Base-by-base conservation (phyloP, 2,113 vertebrate genomes). In the Onychostruthus taczanowskii region DNA sequence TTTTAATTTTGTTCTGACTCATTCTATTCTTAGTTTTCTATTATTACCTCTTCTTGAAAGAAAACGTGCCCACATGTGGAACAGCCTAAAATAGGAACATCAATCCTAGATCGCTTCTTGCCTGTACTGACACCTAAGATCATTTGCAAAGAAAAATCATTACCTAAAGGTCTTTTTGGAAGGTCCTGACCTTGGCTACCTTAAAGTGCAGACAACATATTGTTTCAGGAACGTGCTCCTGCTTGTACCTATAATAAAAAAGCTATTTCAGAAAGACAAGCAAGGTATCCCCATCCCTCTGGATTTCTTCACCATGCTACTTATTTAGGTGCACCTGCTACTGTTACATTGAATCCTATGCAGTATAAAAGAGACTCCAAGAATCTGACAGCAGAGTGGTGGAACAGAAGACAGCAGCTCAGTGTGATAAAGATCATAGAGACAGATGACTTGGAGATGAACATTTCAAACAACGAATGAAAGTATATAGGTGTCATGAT, bases 21-120 rank as follows among this genome's bases (percentile, higher is more conserved):
- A 69, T 86, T 90, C 92, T 95, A 87, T 90, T 93, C 76, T 89
- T 92, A 90, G 83, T 81, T 84, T 95, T 75, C 80, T 81, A 89
- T 84, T 87, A 87, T 89, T 93, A 63, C 12, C 8, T 81, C 50
- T 61, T 90, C 46, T 84, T 77, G 83, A 94, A 94, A 86, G 47
- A 92, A 69, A 80, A 81, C 3, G 7, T 41, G 31, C 22, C 75
- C 58, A 66, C 28, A 9, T 13, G 27, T 22, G 14, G 22, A 94
- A 64, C 41, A 73, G 37, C 58, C 63, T 91, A 58, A 96, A 95
- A 88, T 46, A 58, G 12, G 28, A 95, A 62, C 31, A 46, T 43
- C 56, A 85, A 7, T 44, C 39, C 35, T 61, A 67, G 21, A 55
- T 68, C 23, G n/a, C 33, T 56, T 84, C 43, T 84, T 87, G 30